Evolutionary conservation across 2,888 invertebrate genomes (phyloP).

Genomic region (Cylloceria caligata): DNA sequence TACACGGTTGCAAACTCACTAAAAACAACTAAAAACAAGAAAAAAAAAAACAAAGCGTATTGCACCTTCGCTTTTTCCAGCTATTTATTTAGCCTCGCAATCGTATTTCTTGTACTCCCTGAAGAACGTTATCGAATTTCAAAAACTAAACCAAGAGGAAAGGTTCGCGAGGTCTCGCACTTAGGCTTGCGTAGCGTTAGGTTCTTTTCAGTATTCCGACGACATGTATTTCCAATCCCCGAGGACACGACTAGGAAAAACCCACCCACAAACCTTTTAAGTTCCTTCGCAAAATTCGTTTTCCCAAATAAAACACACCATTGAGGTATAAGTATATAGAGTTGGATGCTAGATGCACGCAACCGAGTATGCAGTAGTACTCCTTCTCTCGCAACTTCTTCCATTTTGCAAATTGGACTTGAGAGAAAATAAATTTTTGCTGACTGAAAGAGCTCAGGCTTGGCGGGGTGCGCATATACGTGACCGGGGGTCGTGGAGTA

Average conservation of each 20-base stretch:
- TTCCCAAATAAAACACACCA: conserved; percentile 10
- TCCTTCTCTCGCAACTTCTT: conserved; percentile 28
- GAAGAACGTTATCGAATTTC: conserved; percentile 36
- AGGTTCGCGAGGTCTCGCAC: conserved; percentile 14
- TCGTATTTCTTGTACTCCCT: background rate
- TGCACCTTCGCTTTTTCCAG: background rate
- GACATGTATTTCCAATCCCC: conserved; percentile 45
- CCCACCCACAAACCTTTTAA: conserved; percentile 39
- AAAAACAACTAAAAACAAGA: background rate
- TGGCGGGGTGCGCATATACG: conserved; percentile 31
- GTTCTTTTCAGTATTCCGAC: conserved; percentile 2
- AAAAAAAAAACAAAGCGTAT: background rate
- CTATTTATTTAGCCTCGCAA: background rate
- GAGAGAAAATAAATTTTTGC: conserved; percentile 47
- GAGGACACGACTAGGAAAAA: conserved; percentile 36
- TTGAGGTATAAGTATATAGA: background rate
- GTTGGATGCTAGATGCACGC: conserved; percentile 15
- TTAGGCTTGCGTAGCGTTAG: conserved; percentile 43
- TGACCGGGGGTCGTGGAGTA: conserved; percentile 37
- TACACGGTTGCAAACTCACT: background rate
- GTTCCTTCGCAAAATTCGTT: conserved; percentile 31
- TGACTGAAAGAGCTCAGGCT: conserved; percentile 42
- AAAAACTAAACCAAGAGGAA: background rate
- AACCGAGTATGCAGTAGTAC: background rate
- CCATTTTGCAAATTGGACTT: conserved; percentile 59